These are phyloP conservation scores for Nycticebus coucang DNA, from an alignment of 2,113 vertebrate genomes.

Conservation along the genomic window DNA sequence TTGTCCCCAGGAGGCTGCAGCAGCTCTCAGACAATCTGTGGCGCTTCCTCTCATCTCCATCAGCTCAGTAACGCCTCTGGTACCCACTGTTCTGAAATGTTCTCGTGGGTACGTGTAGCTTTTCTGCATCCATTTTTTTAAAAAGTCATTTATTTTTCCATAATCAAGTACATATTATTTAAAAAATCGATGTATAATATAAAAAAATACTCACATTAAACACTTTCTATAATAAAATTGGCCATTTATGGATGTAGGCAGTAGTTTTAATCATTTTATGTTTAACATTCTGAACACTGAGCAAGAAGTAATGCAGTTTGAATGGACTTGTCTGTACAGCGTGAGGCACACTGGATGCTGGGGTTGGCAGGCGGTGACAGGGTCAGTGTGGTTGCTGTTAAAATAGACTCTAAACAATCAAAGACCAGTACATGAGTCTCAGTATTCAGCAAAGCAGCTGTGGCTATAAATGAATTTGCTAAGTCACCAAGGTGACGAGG, in stretches of 20 bases:
- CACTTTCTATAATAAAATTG: fast-evolving
- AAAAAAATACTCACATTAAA: neutral
- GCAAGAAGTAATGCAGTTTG: fast-evolving
- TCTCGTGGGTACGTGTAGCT: fast-evolving
- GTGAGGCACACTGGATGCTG: neutral
- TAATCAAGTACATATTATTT: neutral
- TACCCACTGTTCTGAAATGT: fast-evolving
- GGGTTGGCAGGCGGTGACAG: neutral
- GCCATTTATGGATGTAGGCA: fast-evolving
- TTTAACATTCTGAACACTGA: neutral
- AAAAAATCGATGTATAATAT: neutral
- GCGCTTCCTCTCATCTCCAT: neutral
- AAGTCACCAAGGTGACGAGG: neutral
- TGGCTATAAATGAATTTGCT: neutral
- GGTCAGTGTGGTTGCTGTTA: neutral
- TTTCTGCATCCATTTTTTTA: neutral
- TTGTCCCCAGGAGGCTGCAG: fast-evolving
- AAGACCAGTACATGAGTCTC: neutral
- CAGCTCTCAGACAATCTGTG: neutral
- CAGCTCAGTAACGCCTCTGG: fast-evolving
- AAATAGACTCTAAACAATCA: neutral
- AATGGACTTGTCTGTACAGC: neutral
- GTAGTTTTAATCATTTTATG: no score
- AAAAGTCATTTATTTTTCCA: neutral
- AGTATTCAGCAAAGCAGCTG: neutral